A percentile compares a stretch with the other conserved stretches of the same genome.
phyloP scores from a whole-genome alignment of 2,888 invertebrate species.

The Agapostemon virescens region DNA sequence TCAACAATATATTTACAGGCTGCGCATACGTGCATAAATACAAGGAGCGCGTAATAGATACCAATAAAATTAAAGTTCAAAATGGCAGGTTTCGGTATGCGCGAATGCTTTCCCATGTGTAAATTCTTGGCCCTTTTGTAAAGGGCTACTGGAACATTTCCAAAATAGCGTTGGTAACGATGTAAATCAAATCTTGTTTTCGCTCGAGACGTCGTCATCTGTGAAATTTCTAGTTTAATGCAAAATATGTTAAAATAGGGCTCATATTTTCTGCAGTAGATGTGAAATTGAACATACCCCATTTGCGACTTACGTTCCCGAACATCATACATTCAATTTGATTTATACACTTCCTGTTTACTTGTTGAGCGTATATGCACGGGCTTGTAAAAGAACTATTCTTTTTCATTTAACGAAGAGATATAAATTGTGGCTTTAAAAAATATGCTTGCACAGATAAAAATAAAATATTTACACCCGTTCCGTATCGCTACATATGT shows the following conservation, averaged over 20 bases:
- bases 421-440: neutral
- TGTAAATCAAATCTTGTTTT: neutral
- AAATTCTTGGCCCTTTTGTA: neutral
- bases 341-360: conserved; percentile 3
- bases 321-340: neutral
- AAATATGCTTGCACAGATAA: neutral
- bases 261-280: neutral
- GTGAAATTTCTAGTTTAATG: neutral
- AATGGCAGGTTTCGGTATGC: neutral
- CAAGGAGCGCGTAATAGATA: neutral
- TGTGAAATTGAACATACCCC: neutral
- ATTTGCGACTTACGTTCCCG: neutral
- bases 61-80: neutral
- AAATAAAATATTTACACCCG: neutral
- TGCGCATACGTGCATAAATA: neutral
- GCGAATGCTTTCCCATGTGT: neutral
- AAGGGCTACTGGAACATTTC: neutral
- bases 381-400: neutral
- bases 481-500: neutral
- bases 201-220: neutral
- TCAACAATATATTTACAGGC: neutral
- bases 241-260: neutral
- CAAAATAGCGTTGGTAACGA: neutral
- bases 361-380: neutral
- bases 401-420: neutral